Percentiles rank a stretch among this genome's conserved stretches.
These are phyloP conservation scores for Auanema freiburgensis DNA, from an alignment of 2,888 invertebrate species.

Conservation along the genomic window DNA sequence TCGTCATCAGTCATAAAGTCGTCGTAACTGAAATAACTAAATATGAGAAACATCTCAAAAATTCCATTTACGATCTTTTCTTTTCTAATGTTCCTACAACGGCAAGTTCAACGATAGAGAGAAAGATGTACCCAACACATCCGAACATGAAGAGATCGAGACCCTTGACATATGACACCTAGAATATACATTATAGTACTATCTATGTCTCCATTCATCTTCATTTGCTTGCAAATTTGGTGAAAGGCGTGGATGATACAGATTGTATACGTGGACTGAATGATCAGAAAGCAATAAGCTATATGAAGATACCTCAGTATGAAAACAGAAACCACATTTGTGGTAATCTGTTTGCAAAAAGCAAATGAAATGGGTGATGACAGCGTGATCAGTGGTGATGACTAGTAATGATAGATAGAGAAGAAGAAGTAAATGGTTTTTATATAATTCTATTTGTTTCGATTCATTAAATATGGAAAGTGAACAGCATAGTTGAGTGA, in stretches of 20 bases:
- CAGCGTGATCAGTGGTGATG: background rate
- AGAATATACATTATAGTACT: conserved; percentile 15
- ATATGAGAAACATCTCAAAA: background rate
- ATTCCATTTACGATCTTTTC: conserved; percentile 4
- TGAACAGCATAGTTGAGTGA: too few species aligned
- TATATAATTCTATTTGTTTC: too few species aligned
- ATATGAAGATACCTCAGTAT: conserved; percentile 7
- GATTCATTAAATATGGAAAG: too few species aligned
- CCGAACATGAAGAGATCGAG: conserved; percentile 63
- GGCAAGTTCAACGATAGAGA: conserved; percentile 52
- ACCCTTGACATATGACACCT: conserved; percentile 63
- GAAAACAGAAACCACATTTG: background rate
- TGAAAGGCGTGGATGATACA: background rate
- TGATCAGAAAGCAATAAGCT: background rate
- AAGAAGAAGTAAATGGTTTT: too few species aligned
- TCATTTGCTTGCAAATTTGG: background rate
- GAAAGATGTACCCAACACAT: conserved; percentile 61
- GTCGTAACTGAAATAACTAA: conserved; percentile 21
- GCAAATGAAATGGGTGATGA: background rate
- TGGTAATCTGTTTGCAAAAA: conserved; percentile 3
- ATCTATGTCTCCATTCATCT: background rate
- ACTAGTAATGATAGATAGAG: too few species aligned
- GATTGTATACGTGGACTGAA: background rate
- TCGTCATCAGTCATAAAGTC: conserved; percentile 51
- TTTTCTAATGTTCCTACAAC: conserved; percentile 41